Percentiles rank a stretch among this genome's conserved stretches.
These are phyloP conservation scores for Lucinisca nassula DNA, from an alignment of 2,888 invertebrate species.

Conservation along the genomic window DNA sequence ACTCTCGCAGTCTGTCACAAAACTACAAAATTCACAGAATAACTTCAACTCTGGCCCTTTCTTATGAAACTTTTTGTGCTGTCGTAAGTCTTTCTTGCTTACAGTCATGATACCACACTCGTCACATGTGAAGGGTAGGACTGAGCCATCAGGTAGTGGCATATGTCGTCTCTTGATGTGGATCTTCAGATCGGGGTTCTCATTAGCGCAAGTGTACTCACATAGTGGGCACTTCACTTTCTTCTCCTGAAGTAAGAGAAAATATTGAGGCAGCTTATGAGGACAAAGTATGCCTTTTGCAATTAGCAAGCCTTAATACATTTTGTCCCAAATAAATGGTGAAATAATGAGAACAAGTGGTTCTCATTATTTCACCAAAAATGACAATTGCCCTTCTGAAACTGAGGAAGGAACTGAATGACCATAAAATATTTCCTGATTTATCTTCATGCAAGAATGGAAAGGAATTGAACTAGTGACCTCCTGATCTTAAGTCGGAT, in stretches of 20 bases:
- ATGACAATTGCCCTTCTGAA: too few relatives aligned
- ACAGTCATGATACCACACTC: constrained; percentile 82
- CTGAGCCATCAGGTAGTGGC: constrained; percentile 71
- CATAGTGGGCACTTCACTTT: constrained; percentile 85
- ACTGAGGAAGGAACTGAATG: too few relatives aligned
- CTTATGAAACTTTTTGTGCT: constrained; percentile 86
- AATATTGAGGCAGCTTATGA: neutral
- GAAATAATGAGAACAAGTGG: too few relatives aligned
- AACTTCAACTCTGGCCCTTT: constrained; percentile 86
- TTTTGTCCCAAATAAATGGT: too few relatives aligned
- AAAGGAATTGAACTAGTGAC: too few relatives aligned
- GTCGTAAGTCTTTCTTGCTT: constrained; percentile 84
- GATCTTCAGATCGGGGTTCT: constrained; percentile 85
- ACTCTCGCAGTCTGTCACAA: constrained; percentile 87
- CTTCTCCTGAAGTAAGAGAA: constrained; percentile 80
- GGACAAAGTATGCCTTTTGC: too few relatives aligned
- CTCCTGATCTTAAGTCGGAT: too few relatives aligned
- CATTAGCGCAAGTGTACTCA: constrained; percentile 86
- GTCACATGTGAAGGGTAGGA: constrained; percentile 78
- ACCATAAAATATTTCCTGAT: too few relatives aligned
- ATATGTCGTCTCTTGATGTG: constrained; percentile 85
- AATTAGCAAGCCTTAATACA: too few relatives aligned
- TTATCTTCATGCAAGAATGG: too few relatives aligned
- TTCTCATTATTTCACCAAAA: too few relatives aligned
- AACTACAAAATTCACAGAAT: constrained; percentile 86